A percentile compares a stretch with the other conserved stretches of the same genome.
phyloP scores from a whole-genome alignment of 2,113 vertebrate species.

The Thalassarche chlororhynchos region DNA sequence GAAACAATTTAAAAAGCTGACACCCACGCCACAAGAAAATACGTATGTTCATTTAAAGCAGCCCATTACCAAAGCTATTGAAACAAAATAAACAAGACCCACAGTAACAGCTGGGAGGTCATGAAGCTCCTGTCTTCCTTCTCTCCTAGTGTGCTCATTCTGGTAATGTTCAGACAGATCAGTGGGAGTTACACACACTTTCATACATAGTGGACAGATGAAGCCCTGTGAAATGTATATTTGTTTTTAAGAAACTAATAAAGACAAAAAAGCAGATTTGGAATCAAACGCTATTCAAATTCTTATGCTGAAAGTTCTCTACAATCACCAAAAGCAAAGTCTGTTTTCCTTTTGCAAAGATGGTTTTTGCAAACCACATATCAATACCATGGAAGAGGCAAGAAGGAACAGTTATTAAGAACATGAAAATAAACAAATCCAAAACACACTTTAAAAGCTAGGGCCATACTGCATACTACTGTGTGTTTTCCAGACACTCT shows the following conservation, averaged over 20 bases:
- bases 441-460: neutral
- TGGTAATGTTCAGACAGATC: constrained; percentile 80
- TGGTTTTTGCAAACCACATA: neutral
- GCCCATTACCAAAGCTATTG: constrained; percentile 68
- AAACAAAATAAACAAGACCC: constrained; percentile 75
- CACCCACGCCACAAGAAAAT: constrained; percentile 19
- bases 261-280: neutral
- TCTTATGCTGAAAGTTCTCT: neutral
- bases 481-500: neutral
- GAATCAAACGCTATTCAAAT: neutral
- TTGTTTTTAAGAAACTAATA: constrained; percentile 40
- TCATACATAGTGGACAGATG: constrained; percentile 83
- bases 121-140: constrained; percentile 68
- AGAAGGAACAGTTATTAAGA: neutral
- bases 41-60: constrained; percentile 41
- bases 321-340: neutral
- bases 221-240: constrained; percentile 81
- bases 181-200: constrained; percentile 75
- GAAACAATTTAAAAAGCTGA: neutral
- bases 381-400: neutral
- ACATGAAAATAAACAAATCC: neutral
- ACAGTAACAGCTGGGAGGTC: constrained; percentile 68
- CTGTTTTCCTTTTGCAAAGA: neutral
- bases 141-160: constrained; percentile 69
- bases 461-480: neutral